Evolutionary conservation across 2,797 vertebrate genomes (phyloP).

Genomic region (Heliangelus exortis): DNA sequence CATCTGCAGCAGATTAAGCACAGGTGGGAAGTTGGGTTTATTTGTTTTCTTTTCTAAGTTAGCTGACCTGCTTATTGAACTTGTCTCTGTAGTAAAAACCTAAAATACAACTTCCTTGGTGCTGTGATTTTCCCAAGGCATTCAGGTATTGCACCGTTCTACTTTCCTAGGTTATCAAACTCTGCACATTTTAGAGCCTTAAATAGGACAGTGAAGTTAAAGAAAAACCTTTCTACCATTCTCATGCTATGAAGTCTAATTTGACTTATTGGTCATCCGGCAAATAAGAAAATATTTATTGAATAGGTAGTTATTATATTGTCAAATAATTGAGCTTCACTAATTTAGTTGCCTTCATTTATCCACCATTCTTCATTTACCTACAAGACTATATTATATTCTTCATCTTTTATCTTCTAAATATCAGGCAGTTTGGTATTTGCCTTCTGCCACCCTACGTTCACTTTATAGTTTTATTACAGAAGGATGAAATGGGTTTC

Average conservation of each 20-base stretch:
- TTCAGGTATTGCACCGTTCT: slow-evolving; percentile 30
- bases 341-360: neutral
- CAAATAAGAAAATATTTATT: neutral
- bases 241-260: neutral
- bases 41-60: slow-evolving; percentile 44
- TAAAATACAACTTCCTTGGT: slow-evolving; percentile 34
- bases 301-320: neutral
- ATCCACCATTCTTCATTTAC: neutral
- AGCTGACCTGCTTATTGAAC: slow-evolving; percentile 61
- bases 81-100: neutral
- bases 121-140: slow-evolving; percentile 53
- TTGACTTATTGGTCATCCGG: neutral
- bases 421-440: neutral
- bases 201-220: neutral
- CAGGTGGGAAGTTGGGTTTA: neutral
- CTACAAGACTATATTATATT: neutral
- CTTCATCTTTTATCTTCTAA: neutral
- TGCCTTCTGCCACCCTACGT: neutral
- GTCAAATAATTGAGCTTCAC: neutral
- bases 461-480: neutral
- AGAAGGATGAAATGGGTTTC: neutral
- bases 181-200: neutral
- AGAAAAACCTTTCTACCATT: neutral
- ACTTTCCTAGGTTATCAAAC: neutral
- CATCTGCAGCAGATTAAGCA: slow-evolving; percentile 66